phyloP scores from a whole-genome alignment of 2,113 vertebrate species.

The Hemiprocne comata region DNA sequence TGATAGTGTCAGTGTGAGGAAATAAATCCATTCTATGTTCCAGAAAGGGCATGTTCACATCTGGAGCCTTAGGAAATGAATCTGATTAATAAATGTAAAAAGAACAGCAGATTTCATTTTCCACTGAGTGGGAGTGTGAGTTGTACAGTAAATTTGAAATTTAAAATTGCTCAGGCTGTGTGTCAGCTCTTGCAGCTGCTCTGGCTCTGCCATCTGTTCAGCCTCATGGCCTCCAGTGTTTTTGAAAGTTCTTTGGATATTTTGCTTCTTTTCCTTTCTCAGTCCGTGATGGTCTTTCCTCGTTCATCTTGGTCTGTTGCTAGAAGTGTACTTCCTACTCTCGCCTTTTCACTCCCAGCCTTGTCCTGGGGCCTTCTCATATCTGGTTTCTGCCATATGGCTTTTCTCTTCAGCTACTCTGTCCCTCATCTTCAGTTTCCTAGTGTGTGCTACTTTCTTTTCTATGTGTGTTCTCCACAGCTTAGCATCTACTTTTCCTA shows the following conservation, averaged over 20 bases:
- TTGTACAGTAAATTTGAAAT: neutral
- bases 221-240: neutral
- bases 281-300: neutral
- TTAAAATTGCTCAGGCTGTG: neutral
- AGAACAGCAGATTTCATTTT: neutral
- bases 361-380: neutral
- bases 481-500: neutral
- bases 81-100: neutral
- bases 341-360: neutral
- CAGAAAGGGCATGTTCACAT: neutral
- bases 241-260: neutral
- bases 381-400: neutral
- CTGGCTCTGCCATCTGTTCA: neutral
- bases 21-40: neutral
- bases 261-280: neutral
- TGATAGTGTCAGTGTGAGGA: neutral
- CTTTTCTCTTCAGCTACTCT: neutral
- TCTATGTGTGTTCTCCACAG: neutral
- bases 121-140: neutral
- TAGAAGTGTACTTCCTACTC: neutral
- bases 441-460: neutral
- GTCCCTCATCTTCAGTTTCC: neutral
- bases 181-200: neutral
- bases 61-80: neutral
- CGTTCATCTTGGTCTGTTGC: neutral